Conservation (phyloP, 2,113 vertebrate species). For the Sebastes schlegelii region DNA sequence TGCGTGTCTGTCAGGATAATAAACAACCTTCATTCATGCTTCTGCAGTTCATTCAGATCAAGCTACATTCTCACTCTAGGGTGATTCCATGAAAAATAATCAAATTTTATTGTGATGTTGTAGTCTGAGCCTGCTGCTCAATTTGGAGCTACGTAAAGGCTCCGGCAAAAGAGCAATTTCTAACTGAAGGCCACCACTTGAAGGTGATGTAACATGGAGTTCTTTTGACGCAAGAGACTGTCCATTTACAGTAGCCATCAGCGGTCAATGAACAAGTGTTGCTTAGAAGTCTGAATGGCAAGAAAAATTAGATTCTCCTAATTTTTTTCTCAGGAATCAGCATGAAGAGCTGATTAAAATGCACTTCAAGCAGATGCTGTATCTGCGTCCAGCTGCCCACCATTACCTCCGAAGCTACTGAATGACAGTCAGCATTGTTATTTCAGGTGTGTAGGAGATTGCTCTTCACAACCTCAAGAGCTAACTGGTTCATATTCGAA, state of each 20-base stretch:
- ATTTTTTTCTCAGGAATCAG: neutral
- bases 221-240: neutral
- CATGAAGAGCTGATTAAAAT: slow-evolving; percentile 8
- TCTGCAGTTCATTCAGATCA: slow-evolving; percentile 2
- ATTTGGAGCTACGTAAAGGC: neutral
- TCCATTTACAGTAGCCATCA: neutral
- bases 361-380: neutral
- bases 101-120: neutral
- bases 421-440: neutral
- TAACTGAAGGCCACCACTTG: neutral
- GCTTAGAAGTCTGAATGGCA: slow-evolving; percentile 9
- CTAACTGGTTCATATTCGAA: neutral
- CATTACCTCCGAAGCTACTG: slow-evolving; percentile 6
- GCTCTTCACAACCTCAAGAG: neutral
- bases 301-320: neutral
- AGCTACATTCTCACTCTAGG: neutral
- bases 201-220: neutral
- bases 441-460: neutral
- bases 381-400: slow-evolving; percentile 12
- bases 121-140: neutral
- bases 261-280: neutral
- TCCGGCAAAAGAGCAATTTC: neutral
- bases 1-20: neutral
- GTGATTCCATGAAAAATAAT: neutral
- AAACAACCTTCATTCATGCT: neutral